A percentile compares a stretch with the other conserved stretches of the same genome.
These are phyloP conservation scores for Thumatha senex DNA, from an alignment of 2,888 invertebrate genomes.

Conservation along the genomic window DNA sequence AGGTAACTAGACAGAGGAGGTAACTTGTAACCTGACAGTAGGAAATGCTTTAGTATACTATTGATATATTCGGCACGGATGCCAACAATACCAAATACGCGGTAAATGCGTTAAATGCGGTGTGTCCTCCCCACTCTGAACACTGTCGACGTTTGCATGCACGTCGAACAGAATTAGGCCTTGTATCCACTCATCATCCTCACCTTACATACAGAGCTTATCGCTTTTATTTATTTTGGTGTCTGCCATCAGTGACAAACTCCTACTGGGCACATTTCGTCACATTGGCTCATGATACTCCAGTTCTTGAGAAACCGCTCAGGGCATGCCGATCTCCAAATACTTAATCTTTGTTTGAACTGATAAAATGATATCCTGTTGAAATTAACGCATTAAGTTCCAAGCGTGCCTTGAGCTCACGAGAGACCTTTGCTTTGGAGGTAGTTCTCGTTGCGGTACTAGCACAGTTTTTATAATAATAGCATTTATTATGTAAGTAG, in stretches of 20 bases:
- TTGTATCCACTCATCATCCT: slow-evolving; percentile 7
- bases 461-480: slow-evolving; percentile 4
- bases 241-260: background rate
- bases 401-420: background rate
- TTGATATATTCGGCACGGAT: no score
- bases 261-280: background rate
- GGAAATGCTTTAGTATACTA: no score
- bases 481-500: slow-evolving; percentile 17
- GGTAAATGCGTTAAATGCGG: no score
- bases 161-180: slow-evolving; percentile 5
- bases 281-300: background rate
- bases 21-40: no score
- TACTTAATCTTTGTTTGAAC: background rate
- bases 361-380: background rate
- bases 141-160: slow-evolving; percentile 14
- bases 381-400: background rate
- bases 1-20: no score
- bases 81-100: no score
- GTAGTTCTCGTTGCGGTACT: background rate
- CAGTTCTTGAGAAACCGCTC: background rate
- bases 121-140: background rate
- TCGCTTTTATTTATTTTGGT: background rate
- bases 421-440: background rate
- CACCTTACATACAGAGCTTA: background rate
- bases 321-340: background rate